Percentiles rank a stretch among this genome's conserved stretches.
phyloP scores from a whole-genome alignment of 2,888 invertebrate species.

The Lamellibrachia columna region DNA sequence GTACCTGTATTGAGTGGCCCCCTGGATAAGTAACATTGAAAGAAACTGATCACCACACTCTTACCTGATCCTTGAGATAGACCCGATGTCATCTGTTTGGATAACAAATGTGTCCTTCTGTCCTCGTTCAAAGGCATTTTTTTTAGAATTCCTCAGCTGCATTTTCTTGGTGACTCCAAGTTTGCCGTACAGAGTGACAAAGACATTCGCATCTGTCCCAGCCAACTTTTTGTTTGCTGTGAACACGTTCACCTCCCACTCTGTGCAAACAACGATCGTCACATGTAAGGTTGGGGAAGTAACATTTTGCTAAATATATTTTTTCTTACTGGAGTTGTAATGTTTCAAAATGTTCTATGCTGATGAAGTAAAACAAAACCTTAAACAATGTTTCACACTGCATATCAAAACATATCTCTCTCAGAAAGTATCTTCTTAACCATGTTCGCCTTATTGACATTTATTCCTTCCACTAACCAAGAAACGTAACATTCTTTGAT shows the following conservation, averaged over 20 bases:
- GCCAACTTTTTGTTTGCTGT: slow-evolving; percentile 55
- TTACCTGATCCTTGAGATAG: slow-evolving; percentile 52
- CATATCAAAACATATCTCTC: too few relatives aligned
- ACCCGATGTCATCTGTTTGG: slow-evolving; percentile 52
- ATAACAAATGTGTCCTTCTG: slow-evolving; percentile 49
- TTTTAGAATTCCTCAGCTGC: slow-evolving; percentile 46
- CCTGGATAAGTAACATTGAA: neutral
- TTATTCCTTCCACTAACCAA: too few relatives aligned
- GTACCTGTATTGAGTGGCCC: too few relatives aligned
- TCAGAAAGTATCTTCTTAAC: too few relatives aligned
- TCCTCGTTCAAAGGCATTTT: slow-evolving; percentile 43
- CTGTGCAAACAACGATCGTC: slow-evolving; percentile 40
- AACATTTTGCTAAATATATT: neutral
- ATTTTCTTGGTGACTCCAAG: slow-evolving; percentile 49
- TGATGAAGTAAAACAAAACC: too few relatives aligned
- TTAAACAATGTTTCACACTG: too few relatives aligned
- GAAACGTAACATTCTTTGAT: too few relatives aligned
- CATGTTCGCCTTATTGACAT: too few relatives aligned
- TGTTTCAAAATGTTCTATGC: too few relatives aligned
- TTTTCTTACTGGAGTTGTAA: neutral
- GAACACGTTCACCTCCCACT: slow-evolving; percentile 50
- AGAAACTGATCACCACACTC: neutral
- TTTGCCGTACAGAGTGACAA: slow-evolving; percentile 52
- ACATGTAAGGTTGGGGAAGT: neutral
- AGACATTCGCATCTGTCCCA: slow-evolving; percentile 61